Conservation (phyloP, 2,113 vertebrate species). For the Channa argus region DNA sequence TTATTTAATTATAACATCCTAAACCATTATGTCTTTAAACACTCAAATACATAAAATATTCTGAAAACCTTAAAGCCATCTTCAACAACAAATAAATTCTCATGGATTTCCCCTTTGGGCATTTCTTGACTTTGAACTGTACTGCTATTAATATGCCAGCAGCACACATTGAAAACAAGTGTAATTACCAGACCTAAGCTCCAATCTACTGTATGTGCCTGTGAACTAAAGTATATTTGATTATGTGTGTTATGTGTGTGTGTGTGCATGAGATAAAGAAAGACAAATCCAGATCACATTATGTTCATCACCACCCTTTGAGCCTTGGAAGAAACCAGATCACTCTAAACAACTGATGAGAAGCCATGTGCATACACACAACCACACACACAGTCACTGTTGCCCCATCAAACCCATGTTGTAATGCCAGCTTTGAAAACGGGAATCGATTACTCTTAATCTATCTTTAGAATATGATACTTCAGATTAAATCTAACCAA, state of each 20-base stretch:
- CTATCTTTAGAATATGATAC: not conserved
- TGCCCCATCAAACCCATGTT: not conserved
- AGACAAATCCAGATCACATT: not conserved
- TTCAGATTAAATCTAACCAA: not conserved
- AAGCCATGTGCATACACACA: not conserved
- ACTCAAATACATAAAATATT: no score
- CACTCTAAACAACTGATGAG: no score
- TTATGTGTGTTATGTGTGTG: not conserved
- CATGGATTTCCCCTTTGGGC: not conserved
- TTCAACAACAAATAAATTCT: not conserved
- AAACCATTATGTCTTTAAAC: no score
- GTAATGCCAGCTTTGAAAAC: not conserved
- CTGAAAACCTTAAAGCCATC: no score
- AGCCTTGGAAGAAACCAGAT: constrained; percentile 4
- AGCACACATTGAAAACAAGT: not conserved
- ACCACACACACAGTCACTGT: not conserved
- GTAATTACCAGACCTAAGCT: constrained; percentile 33
- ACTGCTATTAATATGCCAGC: not conserved
- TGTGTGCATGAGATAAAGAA: not conserved
- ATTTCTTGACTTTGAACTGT: not conserved
- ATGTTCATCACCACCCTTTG: constrained; percentile 14
- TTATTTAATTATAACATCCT: no score
- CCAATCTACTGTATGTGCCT: constrained; percentile 28
- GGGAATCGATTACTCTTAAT: no score
- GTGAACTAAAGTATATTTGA: constrained; percentile 36